Evolutionary conservation across 2,888 invertebrate genomes (phyloP).

Genomic region (Tortrix viridana): DNA sequence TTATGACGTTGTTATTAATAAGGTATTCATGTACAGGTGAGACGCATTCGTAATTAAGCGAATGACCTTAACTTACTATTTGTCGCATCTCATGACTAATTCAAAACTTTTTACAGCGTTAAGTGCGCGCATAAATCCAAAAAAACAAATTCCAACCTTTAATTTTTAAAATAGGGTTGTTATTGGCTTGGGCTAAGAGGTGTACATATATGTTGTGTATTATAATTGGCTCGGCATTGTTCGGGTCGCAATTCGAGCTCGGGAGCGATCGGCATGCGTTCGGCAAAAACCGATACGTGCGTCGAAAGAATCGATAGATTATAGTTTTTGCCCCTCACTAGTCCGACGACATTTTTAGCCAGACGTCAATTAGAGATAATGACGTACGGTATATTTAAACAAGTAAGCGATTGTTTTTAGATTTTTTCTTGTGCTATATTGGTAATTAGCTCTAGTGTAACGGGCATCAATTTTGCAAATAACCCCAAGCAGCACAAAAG

Average conservation of each 20-base stretch:
- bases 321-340: conserved; percentile 73
- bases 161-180: conserved; percentile 30
- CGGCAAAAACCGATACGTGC: conserved; percentile 73
- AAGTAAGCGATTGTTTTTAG: conserved; percentile 56
- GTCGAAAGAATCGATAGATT: conserved; percentile 77
- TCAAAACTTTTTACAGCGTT: conserved; percentile 70
- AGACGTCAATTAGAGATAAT: conserved; percentile 80
- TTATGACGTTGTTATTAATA: conserved; percentile 26
- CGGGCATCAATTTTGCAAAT: too few relatives aligned
- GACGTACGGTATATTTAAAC: conserved; percentile 70
- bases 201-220: conserved; percentile 65
- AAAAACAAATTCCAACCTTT: conserved; percentile 38
- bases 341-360: conserved; percentile 71
- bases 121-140: conserved; percentile 50
- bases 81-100: conserved; percentile 77
- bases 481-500: too few relatives aligned
- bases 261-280: conserved; percentile 69
- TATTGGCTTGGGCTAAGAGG: conserved; percentile 43
- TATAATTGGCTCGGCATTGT: conserved; percentile 68
- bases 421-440: conserved; percentile 37
- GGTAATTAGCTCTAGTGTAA: background rate
- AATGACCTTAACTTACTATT: conserved; percentile 79
- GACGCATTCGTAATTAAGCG: conserved; percentile 70
- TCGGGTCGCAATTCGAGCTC: conserved; percentile 59
- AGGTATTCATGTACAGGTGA: conserved; percentile 67